Percentiles rank a stretch among this genome's conserved stretches.
Evolutionary conservation across 2,888 invertebrate genomes (phyloP).

Genomic region (Zaprionus lineosus): DNA sequence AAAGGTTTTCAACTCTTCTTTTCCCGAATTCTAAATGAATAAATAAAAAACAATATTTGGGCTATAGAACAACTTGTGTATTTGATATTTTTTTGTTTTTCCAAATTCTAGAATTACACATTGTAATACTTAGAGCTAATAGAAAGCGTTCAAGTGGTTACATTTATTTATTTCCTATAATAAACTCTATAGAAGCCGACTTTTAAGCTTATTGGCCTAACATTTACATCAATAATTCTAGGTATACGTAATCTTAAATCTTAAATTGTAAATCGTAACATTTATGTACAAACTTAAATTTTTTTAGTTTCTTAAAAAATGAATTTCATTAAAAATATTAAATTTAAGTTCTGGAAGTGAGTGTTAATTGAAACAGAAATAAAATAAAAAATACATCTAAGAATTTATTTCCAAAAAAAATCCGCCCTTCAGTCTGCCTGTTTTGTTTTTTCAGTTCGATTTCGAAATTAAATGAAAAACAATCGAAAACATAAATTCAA

Average conservation of each 20-base stretch:
- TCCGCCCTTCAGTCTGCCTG: conserved; percentile 23
- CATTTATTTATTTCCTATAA: conserved; percentile 18
- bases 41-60: too few species aligned
- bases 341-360: conserved; percentile 2
- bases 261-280: too few species aligned
- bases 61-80: conserved; percentile 51
- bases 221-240: conserved; percentile 47
- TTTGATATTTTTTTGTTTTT: conserved; percentile 37
- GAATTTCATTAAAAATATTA: conserved; percentile 1
- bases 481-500: conserved; percentile 5
- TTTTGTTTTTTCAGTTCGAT: too few species aligned
- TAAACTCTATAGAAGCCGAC: conserved; percentile 28
- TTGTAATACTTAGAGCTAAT: conserved; percentile 37
- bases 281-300: conserved; percentile 50
- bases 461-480: not conserved
- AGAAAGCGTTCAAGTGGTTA: conserved; percentile 41
- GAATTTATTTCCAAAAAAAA: not conserved
- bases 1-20: too few species aligned
- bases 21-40: too few species aligned
- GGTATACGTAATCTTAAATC: conserved; percentile 2
- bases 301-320: too few species aligned
- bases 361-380: conserved; percentile 20
- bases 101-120: conserved; percentile 23
- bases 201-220: conserved; percentile 39
- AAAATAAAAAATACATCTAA: not conserved